Base-by-base conservation (phyloP, 2,888 invertebrate species). In the Parnassius glacialis region DNA sequence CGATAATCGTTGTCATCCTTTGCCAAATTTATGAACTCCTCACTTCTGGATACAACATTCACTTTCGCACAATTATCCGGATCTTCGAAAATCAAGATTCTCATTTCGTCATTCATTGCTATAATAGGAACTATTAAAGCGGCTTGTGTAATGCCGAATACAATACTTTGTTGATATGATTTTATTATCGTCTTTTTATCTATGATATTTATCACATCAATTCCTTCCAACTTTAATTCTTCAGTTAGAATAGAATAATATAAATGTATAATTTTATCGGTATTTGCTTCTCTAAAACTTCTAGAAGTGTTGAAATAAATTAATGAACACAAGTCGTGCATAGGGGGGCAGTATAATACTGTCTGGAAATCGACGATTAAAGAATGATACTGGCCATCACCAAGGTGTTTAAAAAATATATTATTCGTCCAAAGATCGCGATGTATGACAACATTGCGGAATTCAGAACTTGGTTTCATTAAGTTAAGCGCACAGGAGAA, bases 291-390 rank as follows among this genome's bases (percentile, higher is more conserved):
- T 64, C 94, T 80, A 56, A 92, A 85, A 42, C 77, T 68, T 53
- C 79, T 81, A 1, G 84, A 81, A 1, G 93, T 89, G 70, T 93
- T 93, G n/a, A 94, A 84, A 73, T 92, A 92, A 45, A 94, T 73
- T 11, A 93, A 69, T 2, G 93, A 88, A 12, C 93, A 84, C 11
- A 94, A 73, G 70, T 96, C 95, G 57, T 94, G 84, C 70, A 94
- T 92, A 0, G 95, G 94, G 0, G 95, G 93, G 5, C 92, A 87
- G 72, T 95, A 96, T 11, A 95, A 79, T 0, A 93, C 89, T 54
- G 95, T 86, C 78, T 96, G 96, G 72, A 93, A 96, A 76, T 96
- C 95, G 7, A 96, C 92, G 44, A 95, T 75, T 42, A 94, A 73
- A 48, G 93, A 92, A 2, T 93, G 82, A 2, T 87, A 86, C 9